Evolutionary conservation across 1,140 invertebrate genomes (phyloP).

Genomic region (Drosophila mojavensis): DNA sequence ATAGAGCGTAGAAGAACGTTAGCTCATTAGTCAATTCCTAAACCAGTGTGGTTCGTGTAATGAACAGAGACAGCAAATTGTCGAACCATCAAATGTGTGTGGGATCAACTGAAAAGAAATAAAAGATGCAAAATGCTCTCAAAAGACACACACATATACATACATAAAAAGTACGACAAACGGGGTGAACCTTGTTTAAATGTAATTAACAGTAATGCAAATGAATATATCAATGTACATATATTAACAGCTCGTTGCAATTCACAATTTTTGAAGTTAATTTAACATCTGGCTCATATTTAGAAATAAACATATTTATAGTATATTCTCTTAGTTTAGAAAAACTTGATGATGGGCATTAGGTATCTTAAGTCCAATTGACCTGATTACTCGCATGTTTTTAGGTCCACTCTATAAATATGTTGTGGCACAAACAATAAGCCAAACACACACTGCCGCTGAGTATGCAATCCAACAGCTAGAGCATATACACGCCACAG

Average conservation of each 20-base stretch:
- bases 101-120: constrained; percentile 59
- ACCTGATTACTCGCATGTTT: constrained; percentile 65
- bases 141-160: neutral
- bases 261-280: neutral
- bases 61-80: constrained; percentile 68
- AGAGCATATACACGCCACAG: constrained; percentile 42
- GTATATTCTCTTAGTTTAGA: neutral
- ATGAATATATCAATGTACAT: neutral
- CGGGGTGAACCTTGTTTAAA: constrained; percentile 62
- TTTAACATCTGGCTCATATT: neutral
- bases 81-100: constrained; percentile 60
- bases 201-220: constrained; percentile 9
- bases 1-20: constrained; percentile 31
- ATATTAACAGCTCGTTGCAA: neutral
- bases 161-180: constrained; percentile 21
- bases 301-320: neutral
- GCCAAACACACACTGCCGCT: constrained; percentile 58
- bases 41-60: constrained; percentile 68
- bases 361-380: constrained; percentile 49
- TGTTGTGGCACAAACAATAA: constrained; percentile 54
- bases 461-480: constrained; percentile 59
- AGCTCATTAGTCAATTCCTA: constrained; percentile 67
- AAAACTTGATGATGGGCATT: constrained; percentile 3
- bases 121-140: constrained; percentile 35
- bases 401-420: constrained; percentile 79